Evolutionary conservation across 2,113 vertebrate genomes (phyloP).

Genomic region (Ictalurus furcatus): DNA sequence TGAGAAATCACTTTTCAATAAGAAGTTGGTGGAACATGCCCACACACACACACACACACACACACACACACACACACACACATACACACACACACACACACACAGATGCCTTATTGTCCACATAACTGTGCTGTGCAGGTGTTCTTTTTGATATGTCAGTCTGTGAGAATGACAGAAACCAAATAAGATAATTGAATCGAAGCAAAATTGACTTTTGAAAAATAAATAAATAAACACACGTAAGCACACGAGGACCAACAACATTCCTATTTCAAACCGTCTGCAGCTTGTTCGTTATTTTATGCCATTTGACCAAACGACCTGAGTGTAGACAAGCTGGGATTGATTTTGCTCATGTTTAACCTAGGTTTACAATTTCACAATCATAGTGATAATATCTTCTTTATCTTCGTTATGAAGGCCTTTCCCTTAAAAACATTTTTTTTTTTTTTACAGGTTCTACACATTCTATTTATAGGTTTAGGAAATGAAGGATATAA

Average conservation of each 20-base stretch:
- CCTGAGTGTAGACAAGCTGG: background rate
- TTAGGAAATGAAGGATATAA: background rate
- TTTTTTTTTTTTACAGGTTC: no score
- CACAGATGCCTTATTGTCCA: background rate
- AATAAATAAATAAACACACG: no score
- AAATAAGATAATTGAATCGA: background rate
- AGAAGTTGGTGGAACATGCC: conserved; percentile 26
- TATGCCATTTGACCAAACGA: background rate
- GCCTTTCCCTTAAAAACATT: no score
- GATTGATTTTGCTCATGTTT: no score
- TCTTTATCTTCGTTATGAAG: no score
- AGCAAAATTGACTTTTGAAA: background rate
- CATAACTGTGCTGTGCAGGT: background rate
- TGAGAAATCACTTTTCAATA: background rate
- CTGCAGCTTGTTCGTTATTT: background rate
- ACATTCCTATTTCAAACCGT: no score
- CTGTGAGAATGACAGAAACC: background rate
- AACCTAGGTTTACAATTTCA: no score
- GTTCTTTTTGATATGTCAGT: background rate
- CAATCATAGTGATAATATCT: no score
- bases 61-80: background rate
- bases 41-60: background rate
- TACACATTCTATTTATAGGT: background rate
- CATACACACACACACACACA: conserved; percentile 17
- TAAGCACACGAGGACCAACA: no score